These are phyloP conservation scores for Nannoperca obscura DNA, from an alignment of 2,797 vertebrate genomes.

Conservation along the genomic window DNA sequence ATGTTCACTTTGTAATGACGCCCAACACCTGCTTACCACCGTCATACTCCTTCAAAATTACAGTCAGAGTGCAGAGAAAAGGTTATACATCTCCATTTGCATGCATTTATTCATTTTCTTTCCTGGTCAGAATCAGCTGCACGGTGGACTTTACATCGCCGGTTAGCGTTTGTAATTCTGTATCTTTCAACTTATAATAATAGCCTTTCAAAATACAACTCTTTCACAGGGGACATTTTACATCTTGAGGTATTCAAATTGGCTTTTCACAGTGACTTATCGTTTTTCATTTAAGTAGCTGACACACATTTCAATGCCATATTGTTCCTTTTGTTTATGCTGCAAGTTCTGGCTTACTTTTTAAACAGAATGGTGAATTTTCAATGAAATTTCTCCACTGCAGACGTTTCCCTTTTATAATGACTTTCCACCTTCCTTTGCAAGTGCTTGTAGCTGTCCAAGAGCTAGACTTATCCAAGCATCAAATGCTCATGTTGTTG, in stretches of 20 bases:
- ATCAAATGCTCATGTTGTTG: neutral
- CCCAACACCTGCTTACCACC: conserved; percentile 21
- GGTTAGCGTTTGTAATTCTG: conserved; percentile 8
- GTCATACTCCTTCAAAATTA: conserved; percentile 9
- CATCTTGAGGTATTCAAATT: conserved; percentile 28
- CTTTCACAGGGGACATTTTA: conserved; percentile 6
- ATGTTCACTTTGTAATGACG: conserved; percentile 33
- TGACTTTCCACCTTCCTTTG: neutral
- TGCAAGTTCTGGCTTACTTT: neutral
- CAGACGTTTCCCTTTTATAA: neutral
- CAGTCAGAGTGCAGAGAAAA: conserved; percentile 1
- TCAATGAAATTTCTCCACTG: neutral
- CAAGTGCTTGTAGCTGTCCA: neutral
- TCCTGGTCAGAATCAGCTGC: neutral
- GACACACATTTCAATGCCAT: conserved; percentile 23
- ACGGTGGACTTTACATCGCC: neutral
- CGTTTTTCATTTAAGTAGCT: neutral
- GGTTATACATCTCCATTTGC: conserved; percentile 11
- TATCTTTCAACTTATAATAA: conserved; percentile 1
- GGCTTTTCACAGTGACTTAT: neutral
- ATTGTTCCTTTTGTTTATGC: conserved; percentile 12
- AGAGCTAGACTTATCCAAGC: neutral
- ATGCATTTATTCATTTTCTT: conserved; percentile 11
- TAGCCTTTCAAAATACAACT: conserved; percentile 14
- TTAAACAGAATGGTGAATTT: neutral